These are phyloP conservation scores for Conger conger DNA, from an alignment of 2,113 vertebrate species.

Conservation along the genomic window DNA sequence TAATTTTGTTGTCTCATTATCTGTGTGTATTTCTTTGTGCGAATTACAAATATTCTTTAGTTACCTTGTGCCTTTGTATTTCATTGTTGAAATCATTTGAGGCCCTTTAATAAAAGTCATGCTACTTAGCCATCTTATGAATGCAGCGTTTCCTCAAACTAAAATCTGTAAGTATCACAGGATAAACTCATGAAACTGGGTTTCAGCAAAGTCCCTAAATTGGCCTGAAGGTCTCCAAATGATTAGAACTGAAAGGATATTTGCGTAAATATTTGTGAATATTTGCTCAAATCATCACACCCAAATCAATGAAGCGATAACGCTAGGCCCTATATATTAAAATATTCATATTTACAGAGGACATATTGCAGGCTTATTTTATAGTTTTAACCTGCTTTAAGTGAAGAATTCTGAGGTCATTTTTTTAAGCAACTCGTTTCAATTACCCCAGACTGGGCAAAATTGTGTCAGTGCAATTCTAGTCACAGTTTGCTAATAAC, in stretches of 20 bases:
- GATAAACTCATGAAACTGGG: neutral
- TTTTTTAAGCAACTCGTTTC: too few relatives aligned
- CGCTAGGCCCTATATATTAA: neutral
- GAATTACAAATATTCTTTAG: neutral
- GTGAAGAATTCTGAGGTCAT: too few relatives aligned
- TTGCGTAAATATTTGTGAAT: too few relatives aligned
- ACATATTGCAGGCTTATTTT: neutral
- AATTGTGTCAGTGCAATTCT: too few relatives aligned
- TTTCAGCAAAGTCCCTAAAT: neutral
- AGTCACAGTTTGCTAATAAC: too few relatives aligned
- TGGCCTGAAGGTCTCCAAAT: neutral
- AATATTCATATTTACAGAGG: neutral
- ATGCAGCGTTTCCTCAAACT: neutral
- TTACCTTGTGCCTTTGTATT: constrained; percentile 1
- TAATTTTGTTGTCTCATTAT: neutral
- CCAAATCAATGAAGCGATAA: neutral
- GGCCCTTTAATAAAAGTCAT: neutral
- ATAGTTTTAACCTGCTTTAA: too few relatives aligned
- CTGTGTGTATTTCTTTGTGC: neutral
- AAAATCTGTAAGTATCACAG: neutral
- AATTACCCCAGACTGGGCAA: too few relatives aligned
- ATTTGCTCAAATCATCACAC: neutral
- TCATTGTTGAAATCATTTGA: neutral
- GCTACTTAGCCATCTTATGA: neutral
- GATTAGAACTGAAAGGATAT: too few relatives aligned